Evolutionary conservation across 2,888 invertebrate genomes (phyloP).

Genomic region (Chrysodeixis includens): DNA sequence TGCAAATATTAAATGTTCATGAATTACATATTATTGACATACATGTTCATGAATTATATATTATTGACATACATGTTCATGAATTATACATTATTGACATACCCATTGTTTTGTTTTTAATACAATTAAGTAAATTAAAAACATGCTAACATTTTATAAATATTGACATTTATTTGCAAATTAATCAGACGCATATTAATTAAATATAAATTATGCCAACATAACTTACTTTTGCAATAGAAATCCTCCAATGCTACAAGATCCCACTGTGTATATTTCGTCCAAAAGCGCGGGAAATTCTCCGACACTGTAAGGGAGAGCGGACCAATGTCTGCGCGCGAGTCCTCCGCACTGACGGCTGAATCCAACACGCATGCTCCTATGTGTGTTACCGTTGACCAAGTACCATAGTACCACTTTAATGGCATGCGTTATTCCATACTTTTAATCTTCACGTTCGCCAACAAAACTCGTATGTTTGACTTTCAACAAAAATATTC

Average conservation of each 20-base stretch:
- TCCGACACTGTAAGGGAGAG: constrained; percentile 28
- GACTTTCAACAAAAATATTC: constrained; percentile 56
- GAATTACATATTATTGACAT: too few relatives aligned
- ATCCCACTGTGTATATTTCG: constrained; percentile 31
- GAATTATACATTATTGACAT: too few relatives aligned
- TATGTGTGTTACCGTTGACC: constrained; percentile 47
- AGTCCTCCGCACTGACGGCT: constrained; percentile 58
- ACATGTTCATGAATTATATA: too few relatives aligned
- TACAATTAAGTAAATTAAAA: too few relatives aligned
- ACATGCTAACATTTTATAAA: too few relatives aligned
- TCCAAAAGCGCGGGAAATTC: constrained; percentile 56
- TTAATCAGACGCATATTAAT: neutral
- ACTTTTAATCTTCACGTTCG: constrained; percentile 38
- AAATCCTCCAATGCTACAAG: constrained; percentile 22
- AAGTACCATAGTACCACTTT: constrained; percentile 32
- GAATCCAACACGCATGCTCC: constrained; percentile 46
- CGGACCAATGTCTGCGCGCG: constrained; percentile 60
- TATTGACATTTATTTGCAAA: too few relatives aligned
- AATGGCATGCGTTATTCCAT: constrained; percentile 54
- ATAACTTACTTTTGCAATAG: constrained; percentile 43
- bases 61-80: too few relatives aligned
- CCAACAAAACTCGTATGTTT: constrained; percentile 50
- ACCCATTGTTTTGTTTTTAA: too few relatives aligned
- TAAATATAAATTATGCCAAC: neutral
- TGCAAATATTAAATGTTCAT: too few relatives aligned